A percentile compares a stretch with the other conserved stretches of the same genome.
Evolutionary conservation across 2,113 vertebrate genomes (phyloP).

Genomic region (Malurus melanocephalus): DNA sequence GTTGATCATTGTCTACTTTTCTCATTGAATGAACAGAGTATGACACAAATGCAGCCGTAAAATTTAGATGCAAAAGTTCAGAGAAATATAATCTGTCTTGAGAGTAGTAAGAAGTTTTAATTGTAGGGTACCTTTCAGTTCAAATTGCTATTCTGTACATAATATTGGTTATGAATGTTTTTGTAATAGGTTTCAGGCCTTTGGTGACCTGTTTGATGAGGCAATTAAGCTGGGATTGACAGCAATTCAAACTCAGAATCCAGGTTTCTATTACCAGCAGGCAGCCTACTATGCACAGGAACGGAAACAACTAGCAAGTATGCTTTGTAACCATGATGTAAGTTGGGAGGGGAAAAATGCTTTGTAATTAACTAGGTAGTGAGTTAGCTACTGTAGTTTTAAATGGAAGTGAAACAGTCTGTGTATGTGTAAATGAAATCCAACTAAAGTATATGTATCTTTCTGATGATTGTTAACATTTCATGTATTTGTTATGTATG

Average conservation of each 20-base stretch:
- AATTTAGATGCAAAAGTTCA: not conserved
- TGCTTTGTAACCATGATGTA: conserved; percentile 89
- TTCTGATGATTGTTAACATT: not conserved
- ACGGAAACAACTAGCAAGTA: conserved; percentile 82
- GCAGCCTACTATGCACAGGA: conserved; percentile 95
- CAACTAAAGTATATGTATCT: not conserved
- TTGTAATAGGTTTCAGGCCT: conserved; percentile 87
- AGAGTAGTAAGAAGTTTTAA: not conserved
- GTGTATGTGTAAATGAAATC: not conserved
- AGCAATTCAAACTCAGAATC: conserved; percentile 97
- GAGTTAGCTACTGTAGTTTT: not conserved
- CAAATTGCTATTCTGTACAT: not conserved
- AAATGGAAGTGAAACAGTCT: not conserved
- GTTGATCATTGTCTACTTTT: not conserved
- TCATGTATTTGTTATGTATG: not conserved
- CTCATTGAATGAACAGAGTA: not conserved
- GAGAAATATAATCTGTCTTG: not conserved
- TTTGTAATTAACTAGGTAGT: not conserved
- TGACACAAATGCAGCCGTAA: not conserved
- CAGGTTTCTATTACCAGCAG: conserved; percentile 98
- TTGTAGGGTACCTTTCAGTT: not conserved
- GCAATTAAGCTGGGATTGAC: conserved; percentile 95
- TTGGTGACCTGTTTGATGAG: conserved; percentile 97
- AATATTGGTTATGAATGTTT: not conserved
- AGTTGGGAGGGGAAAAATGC: conserved; percentile 15